Percentiles rank a stretch among this genome's conserved stretches.
phyloP scores from a whole-genome alignment of 2,797 vertebrate species.

The Rhinogobio ventralis region DNA sequence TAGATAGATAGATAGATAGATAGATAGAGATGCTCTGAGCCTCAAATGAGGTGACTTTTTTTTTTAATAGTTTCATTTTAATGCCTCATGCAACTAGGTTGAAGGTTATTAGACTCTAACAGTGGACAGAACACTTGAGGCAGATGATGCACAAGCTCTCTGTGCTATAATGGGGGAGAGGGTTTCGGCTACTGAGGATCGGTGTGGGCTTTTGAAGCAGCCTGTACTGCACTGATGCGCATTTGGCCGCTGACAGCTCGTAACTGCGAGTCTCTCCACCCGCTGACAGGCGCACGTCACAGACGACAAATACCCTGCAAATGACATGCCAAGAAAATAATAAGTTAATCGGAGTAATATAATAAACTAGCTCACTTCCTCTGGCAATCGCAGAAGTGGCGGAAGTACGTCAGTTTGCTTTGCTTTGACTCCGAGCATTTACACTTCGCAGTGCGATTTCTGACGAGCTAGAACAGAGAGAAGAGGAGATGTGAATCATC shows the following conservation, averaged over 20 bases:
- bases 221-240: slow-evolving; percentile 24
- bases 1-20: no score
- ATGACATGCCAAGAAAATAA: slow-evolving; percentile 65
- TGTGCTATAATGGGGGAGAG: neutral
- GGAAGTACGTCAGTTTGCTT: slow-evolving; percentile 86
- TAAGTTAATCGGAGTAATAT: slow-evolving; percentile 60
- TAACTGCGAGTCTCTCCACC: slow-evolving; percentile 52
- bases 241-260: slow-evolving; percentile 65
- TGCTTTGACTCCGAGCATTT: slow-evolving; percentile 73
- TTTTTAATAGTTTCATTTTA: neutral
- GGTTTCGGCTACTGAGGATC: neutral
- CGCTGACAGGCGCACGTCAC: slow-evolving; percentile 63
- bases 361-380: slow-evolving; percentile 72
- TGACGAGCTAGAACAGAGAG: slow-evolving; percentile 51
- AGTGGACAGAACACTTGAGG: neutral
- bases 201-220: slow-evolving; percentile 26
- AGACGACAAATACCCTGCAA: slow-evolving; percentile 53
- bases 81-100: neutral
- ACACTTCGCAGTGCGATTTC: slow-evolving; percentile 68
- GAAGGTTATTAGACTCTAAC: neutral
- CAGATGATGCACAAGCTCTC: neutral
- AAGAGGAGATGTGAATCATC: slow-evolving; percentile 77
- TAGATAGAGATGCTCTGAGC: neutral
- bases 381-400: slow-evolving; percentile 80
- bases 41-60: neutral